Evolutionary conservation across 2,797 vertebrate species (phyloP).

Genomic region (Ceyx erithaca): DNA sequence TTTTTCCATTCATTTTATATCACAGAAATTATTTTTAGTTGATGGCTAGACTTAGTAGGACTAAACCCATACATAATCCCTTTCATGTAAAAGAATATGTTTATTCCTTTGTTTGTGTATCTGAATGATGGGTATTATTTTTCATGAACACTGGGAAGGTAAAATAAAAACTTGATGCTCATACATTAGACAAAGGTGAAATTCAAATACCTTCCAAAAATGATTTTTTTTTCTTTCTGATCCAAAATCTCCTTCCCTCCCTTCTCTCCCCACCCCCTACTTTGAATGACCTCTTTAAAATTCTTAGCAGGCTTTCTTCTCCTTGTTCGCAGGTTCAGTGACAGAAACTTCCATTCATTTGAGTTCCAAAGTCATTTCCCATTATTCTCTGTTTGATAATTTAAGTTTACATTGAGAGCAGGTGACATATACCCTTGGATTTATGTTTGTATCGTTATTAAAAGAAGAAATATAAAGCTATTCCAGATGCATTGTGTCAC

Average conservation of each 20-base stretch:
- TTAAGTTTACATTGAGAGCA: neutral
- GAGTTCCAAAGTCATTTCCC: neutral
- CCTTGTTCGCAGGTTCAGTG: neutral
- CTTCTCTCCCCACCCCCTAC: neutral
- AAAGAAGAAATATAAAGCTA: neutral
- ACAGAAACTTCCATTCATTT: neutral
- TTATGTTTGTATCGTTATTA: neutral
- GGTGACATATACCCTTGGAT: neutral
- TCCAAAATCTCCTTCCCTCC: neutral
- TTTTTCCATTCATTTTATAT: neutral
- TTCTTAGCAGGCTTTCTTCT: neutral
- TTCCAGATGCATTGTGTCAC: neutral
- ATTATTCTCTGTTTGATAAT: neutral
- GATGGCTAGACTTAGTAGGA: neutral
- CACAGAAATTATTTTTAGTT: neutral
- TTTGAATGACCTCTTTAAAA: neutral
- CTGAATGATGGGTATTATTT: neutral
- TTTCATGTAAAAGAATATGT: neutral
- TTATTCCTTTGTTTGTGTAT: neutral
- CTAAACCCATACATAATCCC: neutral
- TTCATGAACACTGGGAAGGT: neutral
- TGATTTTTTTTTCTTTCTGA: neutral
- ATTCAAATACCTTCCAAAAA: neutral
- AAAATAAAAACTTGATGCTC: neutral
- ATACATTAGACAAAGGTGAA: neutral